phyloP scores from a whole-genome alignment of 2,888 invertebrate species.

The Tachystola acroxantha region DNA sequence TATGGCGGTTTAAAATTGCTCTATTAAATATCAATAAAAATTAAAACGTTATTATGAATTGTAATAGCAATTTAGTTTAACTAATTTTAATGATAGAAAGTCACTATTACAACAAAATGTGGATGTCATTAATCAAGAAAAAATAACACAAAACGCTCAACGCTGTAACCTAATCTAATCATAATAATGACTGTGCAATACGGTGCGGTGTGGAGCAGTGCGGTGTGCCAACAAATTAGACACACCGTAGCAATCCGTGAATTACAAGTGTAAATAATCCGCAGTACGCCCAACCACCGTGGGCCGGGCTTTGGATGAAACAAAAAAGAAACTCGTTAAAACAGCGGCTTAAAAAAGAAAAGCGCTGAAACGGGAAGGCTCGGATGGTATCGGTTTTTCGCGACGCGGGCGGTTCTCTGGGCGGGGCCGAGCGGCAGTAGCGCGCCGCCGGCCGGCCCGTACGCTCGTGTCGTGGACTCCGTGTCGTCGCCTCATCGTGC shows the following conservation, averaged over 20 bases:
- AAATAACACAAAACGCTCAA: conserved; percentile 30
- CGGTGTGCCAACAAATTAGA: conserved; percentile 53
- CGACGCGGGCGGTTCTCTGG: conserved; percentile 70
- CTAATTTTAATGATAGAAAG: neutral
- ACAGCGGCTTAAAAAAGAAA: conserved; percentile 77
- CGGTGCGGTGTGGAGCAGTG: too few relatives aligned
- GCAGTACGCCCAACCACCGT: conserved; percentile 72
- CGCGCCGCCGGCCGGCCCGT: conserved; percentile 81
- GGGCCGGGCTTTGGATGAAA: conserved; percentile 67
- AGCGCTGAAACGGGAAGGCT: conserved; percentile 77
- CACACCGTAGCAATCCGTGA: conserved; percentile 57
- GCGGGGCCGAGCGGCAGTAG: conserved; percentile 74
- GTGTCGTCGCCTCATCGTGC: conserved; percentile 36
- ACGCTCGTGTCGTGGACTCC: conserved; percentile 50
- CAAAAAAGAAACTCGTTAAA: conserved; percentile 75
- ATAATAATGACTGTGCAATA: conserved; percentile 31
- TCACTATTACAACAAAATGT: neutral
- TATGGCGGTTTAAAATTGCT: conserved; percentile 1
- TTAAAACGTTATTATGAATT: neutral
- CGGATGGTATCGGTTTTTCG: conserved; percentile 75
- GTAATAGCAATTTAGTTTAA: too few relatives aligned
- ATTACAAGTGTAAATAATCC: conserved; percentile 78
- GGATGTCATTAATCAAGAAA: neutral
- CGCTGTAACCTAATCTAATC: conserved; percentile 51
- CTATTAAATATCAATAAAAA: neutral